Conservation (phyloP, 2,113 vertebrate species). For the Malurus melanocephalus region DNA sequence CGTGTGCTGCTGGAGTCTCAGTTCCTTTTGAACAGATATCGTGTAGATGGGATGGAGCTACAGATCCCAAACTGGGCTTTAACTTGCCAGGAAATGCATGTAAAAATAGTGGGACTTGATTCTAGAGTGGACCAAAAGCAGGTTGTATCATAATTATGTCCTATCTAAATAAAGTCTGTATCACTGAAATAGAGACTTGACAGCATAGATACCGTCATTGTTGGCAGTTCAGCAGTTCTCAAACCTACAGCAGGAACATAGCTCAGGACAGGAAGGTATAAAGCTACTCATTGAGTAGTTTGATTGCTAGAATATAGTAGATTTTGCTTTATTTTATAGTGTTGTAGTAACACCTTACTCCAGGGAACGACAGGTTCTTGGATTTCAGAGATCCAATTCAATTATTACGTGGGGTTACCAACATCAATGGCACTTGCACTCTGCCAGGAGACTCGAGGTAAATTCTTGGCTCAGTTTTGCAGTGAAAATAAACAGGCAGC, state of each 20-base stretch:
- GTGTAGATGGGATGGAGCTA: neutral
- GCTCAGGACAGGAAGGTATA: neutral
- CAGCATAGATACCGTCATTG: neutral
- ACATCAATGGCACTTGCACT: neutral
- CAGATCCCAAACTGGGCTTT: neutral
- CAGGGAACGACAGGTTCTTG: neutral
- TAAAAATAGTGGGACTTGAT: neutral
- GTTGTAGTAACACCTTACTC: neutral
- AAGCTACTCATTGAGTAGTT: neutral
- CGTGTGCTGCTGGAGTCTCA: fast-evolving
- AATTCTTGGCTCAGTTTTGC: too few relatives aligned
- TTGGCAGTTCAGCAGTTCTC: neutral
- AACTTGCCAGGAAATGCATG: neutral
- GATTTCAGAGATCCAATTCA: neutral
- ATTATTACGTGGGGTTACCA: neutral
- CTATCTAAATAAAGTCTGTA: neutral
- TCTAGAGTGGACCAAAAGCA: neutral
- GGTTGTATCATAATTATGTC: neutral
- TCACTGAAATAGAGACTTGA: neutral
- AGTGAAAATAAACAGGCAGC: neutral
- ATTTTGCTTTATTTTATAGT: neutral
- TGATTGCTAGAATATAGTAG: neutral
- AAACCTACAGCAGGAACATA: neutral
- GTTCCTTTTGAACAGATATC: fast-evolving
- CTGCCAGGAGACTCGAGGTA: neutral